Conservation (phyloP, 1,140 invertebrate species). For the Glossosoma conforme region DNA sequence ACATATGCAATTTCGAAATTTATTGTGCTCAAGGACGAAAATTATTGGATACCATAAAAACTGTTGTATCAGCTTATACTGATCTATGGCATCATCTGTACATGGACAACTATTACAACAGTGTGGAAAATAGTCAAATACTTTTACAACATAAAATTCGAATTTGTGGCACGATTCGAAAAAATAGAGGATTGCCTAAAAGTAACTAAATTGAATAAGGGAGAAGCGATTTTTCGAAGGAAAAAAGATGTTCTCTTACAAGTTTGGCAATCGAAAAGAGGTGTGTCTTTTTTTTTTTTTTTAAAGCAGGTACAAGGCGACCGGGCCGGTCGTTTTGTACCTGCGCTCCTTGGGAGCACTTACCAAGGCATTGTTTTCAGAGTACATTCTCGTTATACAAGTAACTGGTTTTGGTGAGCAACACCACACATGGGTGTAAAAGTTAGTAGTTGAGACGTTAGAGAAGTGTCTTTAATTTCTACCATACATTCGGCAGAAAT, state of each 20-base stretch:
- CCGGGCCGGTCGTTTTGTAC: too few species aligned
- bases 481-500: slow-evolving; percentile 29
- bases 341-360: too few species aligned
- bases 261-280: slow-evolving; percentile 27
- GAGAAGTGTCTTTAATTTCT: slow-evolving; percentile 21
- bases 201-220: slow-evolving; percentile 21
- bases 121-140: slow-evolving; percentile 19
- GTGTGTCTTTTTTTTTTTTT: too few species aligned
- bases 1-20: slow-evolving; percentile 28
- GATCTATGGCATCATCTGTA: slow-evolving; percentile 19
- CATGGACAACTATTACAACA: slow-evolving; percentile 26
- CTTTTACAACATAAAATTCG: slow-evolving; percentile 25
- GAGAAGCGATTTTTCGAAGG: slow-evolving; percentile 24
- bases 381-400: too few species aligned
- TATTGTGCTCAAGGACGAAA: slow-evolving; percentile 24
- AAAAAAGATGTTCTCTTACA: slow-evolving; percentile 23
- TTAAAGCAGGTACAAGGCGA: too few species aligned
- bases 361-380: too few species aligned
- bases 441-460: too few species aligned
- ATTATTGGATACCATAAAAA: slow-evolving; percentile 22
- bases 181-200: slow-evolving; percentile 27
- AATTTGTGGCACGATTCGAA: slow-evolving; percentile 28
- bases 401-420: too few species aligned
- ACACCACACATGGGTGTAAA: too few species aligned
- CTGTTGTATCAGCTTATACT: slow-evolving; percentile 9